A percentile compares a stretch with the other conserved stretches of the same genome.
Conservation (phyloP, 2,797 vertebrate species). For the Pseudomugil gertrudae region DNA sequence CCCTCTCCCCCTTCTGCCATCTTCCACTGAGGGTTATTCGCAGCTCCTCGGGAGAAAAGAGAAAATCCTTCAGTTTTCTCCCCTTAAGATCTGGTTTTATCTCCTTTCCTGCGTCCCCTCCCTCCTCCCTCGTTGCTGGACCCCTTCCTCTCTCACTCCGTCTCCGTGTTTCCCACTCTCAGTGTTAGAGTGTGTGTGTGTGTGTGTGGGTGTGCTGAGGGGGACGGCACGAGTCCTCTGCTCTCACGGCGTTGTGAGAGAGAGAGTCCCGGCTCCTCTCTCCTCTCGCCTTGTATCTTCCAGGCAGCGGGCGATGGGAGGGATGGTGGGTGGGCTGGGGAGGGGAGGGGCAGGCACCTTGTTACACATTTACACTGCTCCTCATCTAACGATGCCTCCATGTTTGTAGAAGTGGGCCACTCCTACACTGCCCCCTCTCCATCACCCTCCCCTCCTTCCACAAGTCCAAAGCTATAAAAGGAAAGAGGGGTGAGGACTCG, state of each 20-base stretch:
- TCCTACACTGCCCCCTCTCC: constrained; percentile 48
- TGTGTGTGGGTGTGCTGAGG: constrained; percentile 82
- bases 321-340: background rate
- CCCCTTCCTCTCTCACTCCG: constrained; percentile 31
- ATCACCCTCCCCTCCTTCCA: constrained; percentile 40
- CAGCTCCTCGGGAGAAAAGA: constrained; percentile 83
- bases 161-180: constrained; percentile 58
- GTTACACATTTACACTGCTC: constrained; percentile 61
- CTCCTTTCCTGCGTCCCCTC: constrained; percentile 45
- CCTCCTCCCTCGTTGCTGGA: constrained; percentile 41
- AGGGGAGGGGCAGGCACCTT: constrained; percentile 55
- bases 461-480: constrained; percentile 79
- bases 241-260: constrained; percentile 80
- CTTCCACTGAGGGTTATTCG: constrained; percentile 78
- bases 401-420: constrained; percentile 80
- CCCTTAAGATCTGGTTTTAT: constrained; percentile 50
- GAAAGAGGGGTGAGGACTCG: constrained; percentile 63
- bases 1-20: constrained; percentile 93
- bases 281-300: constrained; percentile 47
- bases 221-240: constrained; percentile 82
- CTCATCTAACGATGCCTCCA: constrained; percentile 67
- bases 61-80: constrained; percentile 73
- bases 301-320: constrained; percentile 29
- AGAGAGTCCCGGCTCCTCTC: constrained; percentile 73
- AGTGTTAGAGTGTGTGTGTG: constrained; percentile 42